A percentile compares a stretch with the other conserved stretches of the same genome.
phyloP scores from a whole-genome alignment of 2,888 invertebrate genomes.

The Blomia tropicalis region DNA sequence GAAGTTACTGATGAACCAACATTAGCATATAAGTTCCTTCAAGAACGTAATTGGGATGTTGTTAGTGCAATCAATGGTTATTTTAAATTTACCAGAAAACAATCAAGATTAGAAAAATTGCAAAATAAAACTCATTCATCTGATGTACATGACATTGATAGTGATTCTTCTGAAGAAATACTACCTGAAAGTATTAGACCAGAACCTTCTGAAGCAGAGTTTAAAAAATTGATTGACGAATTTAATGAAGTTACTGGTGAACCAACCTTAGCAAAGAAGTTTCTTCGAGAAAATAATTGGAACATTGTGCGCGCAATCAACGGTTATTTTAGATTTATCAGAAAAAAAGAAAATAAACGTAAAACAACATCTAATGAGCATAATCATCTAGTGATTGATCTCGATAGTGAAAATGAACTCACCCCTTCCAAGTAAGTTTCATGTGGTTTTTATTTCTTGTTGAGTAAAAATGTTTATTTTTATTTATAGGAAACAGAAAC shows the following conservation, averaged over 20 bases:
- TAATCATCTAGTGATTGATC: not conserved
- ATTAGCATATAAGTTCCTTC: conserved; percentile 44
- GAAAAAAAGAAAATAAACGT: not conserved
- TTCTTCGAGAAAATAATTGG: conserved; percentile 43
- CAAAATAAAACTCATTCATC: no score
- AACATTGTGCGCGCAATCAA: conserved; percentile 35
- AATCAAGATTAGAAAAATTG: no score
- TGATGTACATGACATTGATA: no score
- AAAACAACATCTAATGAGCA: no score
- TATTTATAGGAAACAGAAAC: not conserved
- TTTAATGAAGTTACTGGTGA: conserved; percentile 43
- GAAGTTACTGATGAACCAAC: conserved; percentile 41
- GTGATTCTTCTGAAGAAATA: not conserved
- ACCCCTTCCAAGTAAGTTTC: conserved; percentile 1
- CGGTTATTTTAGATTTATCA: conserved; percentile 23
- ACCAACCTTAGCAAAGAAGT: conserved; percentile 43
- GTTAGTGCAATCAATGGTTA: conserved; percentile 31
- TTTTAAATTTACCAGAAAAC: conserved; percentile 18
- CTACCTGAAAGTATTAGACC: no score
- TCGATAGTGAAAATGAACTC: conserved; percentile 17
- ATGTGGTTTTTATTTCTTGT: not conserved
- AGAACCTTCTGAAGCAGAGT: no score
- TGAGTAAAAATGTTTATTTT: no score
- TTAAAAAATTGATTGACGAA: conserved; percentile 36
- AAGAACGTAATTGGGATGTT: conserved; percentile 42